These are phyloP conservation scores for Nibea coibor DNA, from an alignment of 2,113 vertebrate genomes.

Conservation along the genomic window DNA sequence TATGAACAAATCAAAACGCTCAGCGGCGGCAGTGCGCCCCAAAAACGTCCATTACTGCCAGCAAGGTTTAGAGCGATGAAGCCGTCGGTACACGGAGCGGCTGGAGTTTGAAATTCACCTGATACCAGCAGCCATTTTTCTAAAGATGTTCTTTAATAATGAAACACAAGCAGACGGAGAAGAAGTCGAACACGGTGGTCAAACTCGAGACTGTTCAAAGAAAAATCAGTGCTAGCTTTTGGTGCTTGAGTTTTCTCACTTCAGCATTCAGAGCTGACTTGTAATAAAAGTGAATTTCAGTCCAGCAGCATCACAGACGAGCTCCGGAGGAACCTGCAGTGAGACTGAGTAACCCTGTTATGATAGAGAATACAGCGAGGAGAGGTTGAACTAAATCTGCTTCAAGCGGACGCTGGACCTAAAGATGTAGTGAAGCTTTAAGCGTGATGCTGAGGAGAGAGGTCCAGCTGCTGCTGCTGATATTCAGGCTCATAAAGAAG, in stretches of 20 bases:
- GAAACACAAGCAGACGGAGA: too few relatives aligned
- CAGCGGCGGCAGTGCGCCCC: not conserved
- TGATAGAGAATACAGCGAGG: not conserved
- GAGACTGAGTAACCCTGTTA: not conserved
- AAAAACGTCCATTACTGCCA: constrained; percentile 42
- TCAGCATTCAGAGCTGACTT: not conserved
- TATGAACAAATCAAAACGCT: constrained; percentile 47
- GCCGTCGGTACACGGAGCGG: not conserved
- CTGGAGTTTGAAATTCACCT: not conserved
- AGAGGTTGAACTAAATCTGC: not conserved
- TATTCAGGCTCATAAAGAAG: not conserved
- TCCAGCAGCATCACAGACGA: not conserved
- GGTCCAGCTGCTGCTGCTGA: too few relatives aligned
- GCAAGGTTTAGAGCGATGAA: not conserved
- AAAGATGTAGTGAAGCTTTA: not conserved
- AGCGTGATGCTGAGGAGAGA: too few relatives aligned
- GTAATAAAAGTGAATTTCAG: not conserved
- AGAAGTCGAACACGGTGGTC: too few relatives aligned
- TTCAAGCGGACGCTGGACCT: too few relatives aligned
- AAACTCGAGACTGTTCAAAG: too few relatives aligned
- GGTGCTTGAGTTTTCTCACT: not conserved
- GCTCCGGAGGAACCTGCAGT: not conserved
- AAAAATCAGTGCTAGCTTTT: not conserved
- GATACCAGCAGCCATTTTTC: not conserved
- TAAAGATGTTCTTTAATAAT: not conserved